Percentiles rank a stretch among this genome's conserved stretches.
Evolutionary conservation across 2,888 invertebrate species (phyloP).

Genomic region (Tipula helvola): DNA sequence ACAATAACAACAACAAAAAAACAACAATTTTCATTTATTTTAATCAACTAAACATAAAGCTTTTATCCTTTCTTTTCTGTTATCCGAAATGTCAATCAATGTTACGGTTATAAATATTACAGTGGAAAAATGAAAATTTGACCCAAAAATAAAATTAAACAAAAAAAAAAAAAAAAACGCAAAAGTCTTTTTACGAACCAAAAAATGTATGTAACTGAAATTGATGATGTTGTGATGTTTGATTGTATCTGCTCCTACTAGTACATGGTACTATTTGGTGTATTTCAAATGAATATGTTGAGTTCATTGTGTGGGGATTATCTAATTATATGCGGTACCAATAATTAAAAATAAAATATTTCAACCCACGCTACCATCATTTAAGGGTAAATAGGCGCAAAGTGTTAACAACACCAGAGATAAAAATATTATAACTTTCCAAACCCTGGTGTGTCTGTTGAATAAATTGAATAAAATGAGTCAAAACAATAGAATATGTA

Average conservation of each 20-base stretch:
- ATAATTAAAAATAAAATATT: not conserved
- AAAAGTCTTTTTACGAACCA: not conserved
- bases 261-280: not conserved
- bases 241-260: not conserved
- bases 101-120: constrained; percentile 4
- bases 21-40: not conserved
- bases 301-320: not conserved
- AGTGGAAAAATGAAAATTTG: not conserved
- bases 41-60: not conserved
- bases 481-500: not conserved
- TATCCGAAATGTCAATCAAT: not conserved
- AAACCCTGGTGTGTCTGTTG: not conserved
- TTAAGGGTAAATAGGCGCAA: not conserved
- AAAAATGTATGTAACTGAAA: not conserved
- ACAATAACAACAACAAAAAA: not conserved
- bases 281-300: not conserved
- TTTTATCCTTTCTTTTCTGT: not conserved
- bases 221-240: not conserved
- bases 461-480: not conserved
- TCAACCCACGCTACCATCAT: not conserved
- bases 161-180: not conserved
- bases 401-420: not conserved
- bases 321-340: not conserved
- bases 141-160: not conserved
- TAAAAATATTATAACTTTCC: not conserved